A percentile compares a stretch with the other conserved stretches of the same genome.
These are phyloP conservation scores for Xylophagus ater DNA, from an alignment of 2,888 invertebrate species.

Conservation along the genomic window DNA sequence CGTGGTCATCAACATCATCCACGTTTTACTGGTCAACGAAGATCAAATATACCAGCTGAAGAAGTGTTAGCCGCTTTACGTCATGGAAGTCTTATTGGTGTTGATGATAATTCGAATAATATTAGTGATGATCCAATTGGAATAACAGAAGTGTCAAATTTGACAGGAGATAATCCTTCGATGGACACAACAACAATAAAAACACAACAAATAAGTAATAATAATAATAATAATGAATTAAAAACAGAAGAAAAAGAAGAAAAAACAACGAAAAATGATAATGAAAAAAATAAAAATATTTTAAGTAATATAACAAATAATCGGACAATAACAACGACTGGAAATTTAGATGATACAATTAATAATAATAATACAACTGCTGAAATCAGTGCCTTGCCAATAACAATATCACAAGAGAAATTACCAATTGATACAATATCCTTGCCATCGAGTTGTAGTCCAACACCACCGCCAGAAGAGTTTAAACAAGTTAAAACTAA, in stretches of 20 bases:
- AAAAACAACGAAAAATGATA: background rate
- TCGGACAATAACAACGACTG: no score
- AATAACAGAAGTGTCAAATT: constrained; percentile 29
- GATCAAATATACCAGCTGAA: constrained; percentile 42
- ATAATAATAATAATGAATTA: background rate
- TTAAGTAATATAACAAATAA: constrained; percentile 1
- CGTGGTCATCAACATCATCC: constrained; percentile 68
- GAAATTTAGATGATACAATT: no score
- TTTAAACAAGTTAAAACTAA: no score
- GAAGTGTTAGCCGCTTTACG: constrained; percentile 38
- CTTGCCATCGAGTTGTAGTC: constrained; percentile 27
- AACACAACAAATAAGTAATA: no score
- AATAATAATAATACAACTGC: background rate
- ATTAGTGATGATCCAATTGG: constrained; percentile 22
- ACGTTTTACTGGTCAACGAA: constrained; percentile 50
- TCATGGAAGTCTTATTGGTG: no score
- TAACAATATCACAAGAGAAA: constrained; percentile 1
- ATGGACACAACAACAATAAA: background rate
- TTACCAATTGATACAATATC: constrained; percentile 1
- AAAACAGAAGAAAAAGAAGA: background rate
- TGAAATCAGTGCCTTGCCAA: constrained; percentile 19
- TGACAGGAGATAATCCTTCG: constrained; percentile 20
- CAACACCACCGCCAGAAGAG: no score
- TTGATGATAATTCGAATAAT: constrained; percentile 9
- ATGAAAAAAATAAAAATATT: constrained; percentile 6